These are phyloP conservation scores for Cephus nigrinus DNA, from an alignment of 2,888 invertebrate genomes.

Conservation along the genomic window DNA sequence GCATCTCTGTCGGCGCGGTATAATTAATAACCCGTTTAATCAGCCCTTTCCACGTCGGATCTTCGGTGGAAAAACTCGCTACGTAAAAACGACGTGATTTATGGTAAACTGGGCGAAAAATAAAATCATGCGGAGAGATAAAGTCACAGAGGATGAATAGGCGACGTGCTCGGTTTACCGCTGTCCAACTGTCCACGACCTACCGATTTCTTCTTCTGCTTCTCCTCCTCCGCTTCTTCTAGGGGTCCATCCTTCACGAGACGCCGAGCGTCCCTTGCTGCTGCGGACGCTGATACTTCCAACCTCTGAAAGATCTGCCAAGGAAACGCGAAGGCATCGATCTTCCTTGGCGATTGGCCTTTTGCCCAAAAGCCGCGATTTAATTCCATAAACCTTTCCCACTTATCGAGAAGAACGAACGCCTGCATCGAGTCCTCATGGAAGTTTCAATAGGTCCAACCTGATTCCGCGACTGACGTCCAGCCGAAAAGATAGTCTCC, in stretches of 20 bases:
- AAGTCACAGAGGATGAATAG: conserved; percentile 37
- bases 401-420: background rate
- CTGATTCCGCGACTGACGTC: background rate
- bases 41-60: conserved; percentile 46
- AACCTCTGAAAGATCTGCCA: background rate
- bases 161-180: background rate
- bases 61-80: conserved; percentile 37
- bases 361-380: background rate
- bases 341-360: background rate
- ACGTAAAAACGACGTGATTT: conserved; percentile 56
- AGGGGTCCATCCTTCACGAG: background rate
- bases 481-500: background rate
- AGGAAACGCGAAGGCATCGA: conserved; percentile 1
- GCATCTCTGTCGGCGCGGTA: conserved; percentile 28
- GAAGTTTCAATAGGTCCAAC: background rate
- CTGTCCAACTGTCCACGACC: conserved; percentile 4
- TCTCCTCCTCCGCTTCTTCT: background rate
- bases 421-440: background rate
- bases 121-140: conserved; percentile 29
- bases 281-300: background rate
- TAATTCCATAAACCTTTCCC: background rate
- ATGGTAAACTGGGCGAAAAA: conserved; percentile 40
- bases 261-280: background rate
- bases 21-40: conserved; percentile 63
- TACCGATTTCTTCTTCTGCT: background rate